A percentile compares a stretch with the other conserved stretches of the same genome.
These are phyloP conservation scores for Brachyhypopomus gauderio DNA, from an alignment of 2,113 vertebrate genomes.

Conservation along the genomic window DNA sequence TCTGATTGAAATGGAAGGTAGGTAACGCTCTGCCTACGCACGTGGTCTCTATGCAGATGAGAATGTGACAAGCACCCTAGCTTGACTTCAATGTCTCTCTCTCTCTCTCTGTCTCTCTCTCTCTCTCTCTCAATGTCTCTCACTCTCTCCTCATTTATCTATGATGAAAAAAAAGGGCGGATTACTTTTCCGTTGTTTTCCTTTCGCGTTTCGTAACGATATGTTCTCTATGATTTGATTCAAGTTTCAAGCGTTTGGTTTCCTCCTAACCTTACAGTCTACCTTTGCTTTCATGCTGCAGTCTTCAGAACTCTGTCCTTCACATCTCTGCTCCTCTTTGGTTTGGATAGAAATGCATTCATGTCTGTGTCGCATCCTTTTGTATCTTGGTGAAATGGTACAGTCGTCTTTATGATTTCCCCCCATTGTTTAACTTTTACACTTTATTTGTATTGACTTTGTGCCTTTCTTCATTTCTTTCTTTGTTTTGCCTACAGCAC, in stretches of 20 bases:
- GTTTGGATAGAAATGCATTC: constrained; percentile 86
- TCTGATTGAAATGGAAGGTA: constrained; percentile 96
- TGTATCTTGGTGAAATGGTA: constrained; percentile 79
- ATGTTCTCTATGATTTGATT: constrained; percentile 45
- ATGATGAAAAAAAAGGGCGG: constrained; percentile 64
- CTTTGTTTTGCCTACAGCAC: constrained; percentile 36
- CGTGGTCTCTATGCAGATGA: constrained; percentile 97
- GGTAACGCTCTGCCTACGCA: constrained; percentile 94
- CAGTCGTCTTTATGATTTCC: constrained; percentile 69
- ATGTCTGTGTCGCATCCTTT: constrained; percentile 86
- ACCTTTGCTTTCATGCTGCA: constrained; percentile 73
- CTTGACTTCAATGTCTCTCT: constrained; percentile 90
- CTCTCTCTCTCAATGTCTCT: constrained; percentile 60
- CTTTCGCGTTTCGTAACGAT: constrained; percentile 57
- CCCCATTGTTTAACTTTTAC: constrained; percentile 64
- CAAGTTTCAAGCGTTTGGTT: constrained; percentile 56
- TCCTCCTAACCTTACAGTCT: constrained; percentile 42
- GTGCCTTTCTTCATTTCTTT: constrained; percentile 18
- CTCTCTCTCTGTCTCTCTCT: constrained; percentile 68
- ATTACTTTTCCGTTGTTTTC: constrained; percentile 66
- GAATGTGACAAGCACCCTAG: constrained; percentile 97
- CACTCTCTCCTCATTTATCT: constrained; percentile 62
- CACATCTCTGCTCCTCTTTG: constrained; percentile 36
- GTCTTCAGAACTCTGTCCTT: constrained; percentile 71
- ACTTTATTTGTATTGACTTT: constrained; percentile 40